phyloP scores from a whole-genome alignment of 1,140 invertebrate species.

The Platyscapa corneri region DNA sequence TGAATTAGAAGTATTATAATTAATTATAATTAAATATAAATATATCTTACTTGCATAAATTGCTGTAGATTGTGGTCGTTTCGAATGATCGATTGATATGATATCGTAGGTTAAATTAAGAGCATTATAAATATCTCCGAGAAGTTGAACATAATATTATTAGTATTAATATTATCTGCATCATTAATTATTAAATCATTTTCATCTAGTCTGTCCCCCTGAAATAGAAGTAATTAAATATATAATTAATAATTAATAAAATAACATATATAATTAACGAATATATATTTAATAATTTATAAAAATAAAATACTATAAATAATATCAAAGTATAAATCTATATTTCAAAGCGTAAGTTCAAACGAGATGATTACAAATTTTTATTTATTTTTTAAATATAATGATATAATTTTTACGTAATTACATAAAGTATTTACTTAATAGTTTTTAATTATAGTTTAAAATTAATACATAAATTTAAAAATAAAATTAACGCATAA shows the following conservation, averaged over 20 bases:
- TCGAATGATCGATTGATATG: constrained; percentile 61
- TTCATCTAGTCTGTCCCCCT: constrained; percentile 66
- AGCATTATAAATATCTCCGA: constrained; percentile 64
- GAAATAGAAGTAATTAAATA: constrained; percentile 19
- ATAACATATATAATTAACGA: no score
- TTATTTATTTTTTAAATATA: not conserved
- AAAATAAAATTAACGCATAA: not conserved
- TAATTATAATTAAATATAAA: not conserved
- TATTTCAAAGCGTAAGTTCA: no score
- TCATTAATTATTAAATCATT: constrained; percentile 67
- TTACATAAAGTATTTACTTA: no score
- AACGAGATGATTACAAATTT: no score
- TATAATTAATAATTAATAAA: no score
- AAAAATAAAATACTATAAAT: no score
- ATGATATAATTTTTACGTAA: not conserved
- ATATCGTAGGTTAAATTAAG: constrained; percentile 64
- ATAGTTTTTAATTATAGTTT: not conserved
- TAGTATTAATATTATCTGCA: constrained; percentile 62
- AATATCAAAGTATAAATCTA: no score
- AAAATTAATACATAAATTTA: not conserved
- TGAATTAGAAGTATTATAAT: no score
- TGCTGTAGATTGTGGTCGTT: constrained; percentile 60
- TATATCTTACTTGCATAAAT: constrained; percentile 65
- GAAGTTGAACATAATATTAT: constrained; percentile 64
- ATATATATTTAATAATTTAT: no score